phyloP scores from a whole-genome alignment of 2,113 vertebrate genomes.

The Cervus canadensis region DNA sequence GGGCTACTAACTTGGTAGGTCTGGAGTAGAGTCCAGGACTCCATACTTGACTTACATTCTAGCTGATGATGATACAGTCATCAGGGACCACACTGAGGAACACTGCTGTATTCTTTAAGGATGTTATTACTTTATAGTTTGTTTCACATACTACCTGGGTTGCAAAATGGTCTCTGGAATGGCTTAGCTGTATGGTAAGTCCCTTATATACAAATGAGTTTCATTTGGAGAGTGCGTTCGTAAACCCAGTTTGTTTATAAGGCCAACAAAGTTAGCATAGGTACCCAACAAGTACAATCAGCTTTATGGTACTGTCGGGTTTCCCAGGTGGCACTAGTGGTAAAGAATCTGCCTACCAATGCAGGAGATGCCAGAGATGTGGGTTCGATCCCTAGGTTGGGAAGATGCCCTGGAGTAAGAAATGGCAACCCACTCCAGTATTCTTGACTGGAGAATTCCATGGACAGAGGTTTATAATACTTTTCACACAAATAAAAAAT shows the following conservation, averaged over 20 bases:
- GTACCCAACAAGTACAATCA: not conserved
- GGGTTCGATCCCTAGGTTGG: accelerated
- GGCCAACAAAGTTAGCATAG: not conserved
- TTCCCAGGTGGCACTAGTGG: not conserved
- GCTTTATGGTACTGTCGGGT: not conserved
- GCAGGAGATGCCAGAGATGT: not conserved
- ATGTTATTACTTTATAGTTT: not conserved
- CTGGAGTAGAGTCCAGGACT: not conserved
- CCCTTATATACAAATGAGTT: not conserved
- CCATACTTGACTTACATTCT: not conserved
- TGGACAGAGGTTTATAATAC: not conserved
- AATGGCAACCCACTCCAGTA: not conserved
- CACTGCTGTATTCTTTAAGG: not conserved
- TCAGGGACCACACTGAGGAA: not conserved
- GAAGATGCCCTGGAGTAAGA: not conserved
- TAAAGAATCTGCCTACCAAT: not conserved
- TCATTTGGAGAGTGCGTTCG: not conserved
- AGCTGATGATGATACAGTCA: not conserved
- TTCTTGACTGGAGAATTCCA: not conserved
- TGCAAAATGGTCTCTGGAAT: not conserved
- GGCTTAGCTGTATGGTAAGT: not conserved
- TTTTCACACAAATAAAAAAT: not conserved
- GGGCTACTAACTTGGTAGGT: not conserved
- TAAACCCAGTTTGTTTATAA: not conserved
- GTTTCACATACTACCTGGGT: not conserved